Evolutionary conservation across 2,888 invertebrate genomes (phyloP).

Genomic region (Macaria notata): DNA sequence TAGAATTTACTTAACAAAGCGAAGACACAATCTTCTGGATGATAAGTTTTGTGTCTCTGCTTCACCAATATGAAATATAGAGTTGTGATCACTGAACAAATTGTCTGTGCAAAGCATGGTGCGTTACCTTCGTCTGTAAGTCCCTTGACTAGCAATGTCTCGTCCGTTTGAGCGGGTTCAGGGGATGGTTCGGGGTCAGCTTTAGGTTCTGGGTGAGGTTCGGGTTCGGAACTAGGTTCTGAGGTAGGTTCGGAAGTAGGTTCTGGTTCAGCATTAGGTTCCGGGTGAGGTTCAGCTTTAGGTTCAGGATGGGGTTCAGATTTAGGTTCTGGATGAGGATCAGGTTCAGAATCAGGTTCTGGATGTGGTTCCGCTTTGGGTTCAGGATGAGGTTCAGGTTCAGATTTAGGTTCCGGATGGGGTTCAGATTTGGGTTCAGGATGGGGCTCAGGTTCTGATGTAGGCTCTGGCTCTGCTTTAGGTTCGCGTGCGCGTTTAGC

Average conservation of each 20-base stretch:
- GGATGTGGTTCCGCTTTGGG: slow-evolving; percentile 27
- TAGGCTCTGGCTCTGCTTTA: slow-evolving; percentile 29
- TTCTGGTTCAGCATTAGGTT: slow-evolving; percentile 47
- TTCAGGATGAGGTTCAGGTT: slow-evolving; percentile 34
- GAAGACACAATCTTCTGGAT: no score
- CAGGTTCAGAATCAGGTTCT: slow-evolving; percentile 2
- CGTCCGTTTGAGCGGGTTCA: slow-evolving; percentile 62
- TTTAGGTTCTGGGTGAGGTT: slow-evolving; percentile 33
- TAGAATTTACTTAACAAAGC: no score
- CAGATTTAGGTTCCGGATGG: slow-evolving; percentile 39
- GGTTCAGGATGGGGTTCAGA: slow-evolving; percentile 54
- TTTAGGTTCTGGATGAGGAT: slow-evolving; percentile 41
- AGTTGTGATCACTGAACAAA: slow-evolving; percentile 13
- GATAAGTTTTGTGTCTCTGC: no score
- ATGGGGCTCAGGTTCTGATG: slow-evolving; percentile 59
- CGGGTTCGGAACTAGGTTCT: slow-evolving; percentile 44
- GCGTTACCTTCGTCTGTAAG: slow-evolving; percentile 76
- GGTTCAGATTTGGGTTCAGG: slow-evolving; percentile 57
- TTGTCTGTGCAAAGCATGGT: slow-evolving; percentile 59
- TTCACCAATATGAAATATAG: no score
- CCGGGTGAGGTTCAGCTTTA: slow-evolving; percentile 48
- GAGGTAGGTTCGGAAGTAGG: slow-evolving; percentile 20
- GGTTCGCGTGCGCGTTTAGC: slow-evolving; percentile 11
- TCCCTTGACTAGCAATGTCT: slow-evolving; percentile 77
- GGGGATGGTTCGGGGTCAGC: slow-evolving; percentile 44